These are phyloP conservation scores for Sylvicapra grimmia DNA, from an alignment of 2,113 vertebrate genomes.

Conservation along the genomic window DNA sequence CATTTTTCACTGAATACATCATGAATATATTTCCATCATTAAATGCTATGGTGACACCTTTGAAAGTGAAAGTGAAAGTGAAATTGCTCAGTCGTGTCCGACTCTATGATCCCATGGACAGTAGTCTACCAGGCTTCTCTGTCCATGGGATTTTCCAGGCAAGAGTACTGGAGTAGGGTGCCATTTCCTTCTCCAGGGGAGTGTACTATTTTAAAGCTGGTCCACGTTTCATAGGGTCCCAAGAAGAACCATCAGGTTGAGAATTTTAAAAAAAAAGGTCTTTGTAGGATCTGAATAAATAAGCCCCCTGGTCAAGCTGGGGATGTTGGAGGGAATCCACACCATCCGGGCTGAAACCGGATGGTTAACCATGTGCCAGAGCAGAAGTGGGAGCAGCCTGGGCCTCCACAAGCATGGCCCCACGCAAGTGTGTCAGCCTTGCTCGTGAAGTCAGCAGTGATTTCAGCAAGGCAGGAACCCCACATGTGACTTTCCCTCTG, in stretches of 20 bases:
- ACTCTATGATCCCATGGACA: too few species aligned
- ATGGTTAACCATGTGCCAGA: too few species aligned
- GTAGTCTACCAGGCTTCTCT: too few species aligned
- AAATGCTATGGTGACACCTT: not conserved
- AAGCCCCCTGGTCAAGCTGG: not conserved
- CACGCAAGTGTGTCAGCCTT: fast-evolving
- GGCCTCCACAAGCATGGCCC: fast-evolving
- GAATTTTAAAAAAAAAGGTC: not conserved
- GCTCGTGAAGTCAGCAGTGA: fast-evolving
- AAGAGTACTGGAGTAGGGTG: too few species aligned
- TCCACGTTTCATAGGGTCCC: not conserved
- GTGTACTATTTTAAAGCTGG: fast-evolving
- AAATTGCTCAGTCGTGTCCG: too few species aligned
- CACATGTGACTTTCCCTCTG: not conserved
- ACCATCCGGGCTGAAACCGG: not conserved
- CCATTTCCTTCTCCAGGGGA: not conserved
- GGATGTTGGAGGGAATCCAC: not conserved
- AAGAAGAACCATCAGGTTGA: not conserved
- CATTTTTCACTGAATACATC: not conserved
- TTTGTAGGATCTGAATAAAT: not conserved
- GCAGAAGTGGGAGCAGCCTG: fast-evolving
- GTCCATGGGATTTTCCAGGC: too few species aligned
- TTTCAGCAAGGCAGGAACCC: not conserved
- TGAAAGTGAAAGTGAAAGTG: too few species aligned
- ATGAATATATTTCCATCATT: not conserved